phyloP scores from a whole-genome alignment of 2,797 vertebrate genomes.

The Buphagus erythrorhynchus region DNA sequence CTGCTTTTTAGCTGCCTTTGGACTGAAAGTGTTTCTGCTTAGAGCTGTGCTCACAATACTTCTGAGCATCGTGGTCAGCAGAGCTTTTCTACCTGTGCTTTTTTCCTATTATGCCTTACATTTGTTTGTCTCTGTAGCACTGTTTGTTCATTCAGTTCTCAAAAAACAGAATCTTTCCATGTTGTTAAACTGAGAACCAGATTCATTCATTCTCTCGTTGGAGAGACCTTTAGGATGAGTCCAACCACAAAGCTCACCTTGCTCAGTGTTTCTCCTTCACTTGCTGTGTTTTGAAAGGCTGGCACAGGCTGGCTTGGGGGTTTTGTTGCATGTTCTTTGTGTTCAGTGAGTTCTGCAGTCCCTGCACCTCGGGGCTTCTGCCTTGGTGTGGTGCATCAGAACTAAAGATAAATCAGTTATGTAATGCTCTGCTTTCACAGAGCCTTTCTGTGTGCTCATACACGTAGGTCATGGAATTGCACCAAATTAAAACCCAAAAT shows the following conservation, averaged over 20 bases:
- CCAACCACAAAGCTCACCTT: background rate
- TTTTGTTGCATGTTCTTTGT: background rate
- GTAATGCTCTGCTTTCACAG: background rate
- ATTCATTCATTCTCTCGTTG: background rate
- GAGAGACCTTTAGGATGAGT: background rate
- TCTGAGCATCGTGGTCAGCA: background rate
- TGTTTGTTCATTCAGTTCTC: background rate
- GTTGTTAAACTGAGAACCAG: background rate
- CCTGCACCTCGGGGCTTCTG: slow-evolving; percentile 23
- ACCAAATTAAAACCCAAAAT: background rate
- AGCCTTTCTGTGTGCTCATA: background rate
- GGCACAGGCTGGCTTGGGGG: background rate
- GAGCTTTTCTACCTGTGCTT: background rate
- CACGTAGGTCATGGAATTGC: background rate
- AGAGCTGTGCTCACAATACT: background rate
- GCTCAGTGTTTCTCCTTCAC: background rate
- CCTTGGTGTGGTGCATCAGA: background rate
- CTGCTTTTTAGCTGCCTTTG: background rate
- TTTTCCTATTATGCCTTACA: background rate
- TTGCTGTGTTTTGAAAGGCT: background rate
- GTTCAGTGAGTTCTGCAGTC: background rate
- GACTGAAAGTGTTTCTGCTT: background rate
- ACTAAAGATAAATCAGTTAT: background rate
- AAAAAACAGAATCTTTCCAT: background rate
- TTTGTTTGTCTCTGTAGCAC: background rate